Base-by-base conservation (phyloP, 2,113 vertebrate genomes). In the Chaetodon auriga region DNA sequence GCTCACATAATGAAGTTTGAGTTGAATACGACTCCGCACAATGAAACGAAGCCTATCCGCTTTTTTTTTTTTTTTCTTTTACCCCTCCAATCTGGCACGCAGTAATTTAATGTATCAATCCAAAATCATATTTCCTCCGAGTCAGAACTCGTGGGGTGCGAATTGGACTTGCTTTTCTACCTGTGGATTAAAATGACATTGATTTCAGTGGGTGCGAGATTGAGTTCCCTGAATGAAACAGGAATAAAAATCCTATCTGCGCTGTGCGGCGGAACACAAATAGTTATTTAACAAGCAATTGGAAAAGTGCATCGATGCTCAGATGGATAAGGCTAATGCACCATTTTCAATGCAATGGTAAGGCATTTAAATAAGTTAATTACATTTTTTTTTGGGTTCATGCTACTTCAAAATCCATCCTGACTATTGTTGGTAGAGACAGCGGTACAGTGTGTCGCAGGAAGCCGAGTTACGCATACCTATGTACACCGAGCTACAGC, bases 61-160 rank as follows among this genome's bases (percentile, higher is more conserved):
- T 43, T 71, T 73, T 81, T 80, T 64, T n/a, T n/a, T n/a, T n/a
- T n/a, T n/a, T n/a, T n/a, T n/a, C n/a, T n/a, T n/a, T 41, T 9
- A 58, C 23, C 65, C 61, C 43, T 82, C 35, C 55, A 81, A 80
- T 87, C 69, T 30, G 63, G 41, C 63, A 71, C 16, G 10, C 54
- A 68, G 71, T 91, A 88, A 91, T 91, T 92, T 68, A 84, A 87
- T 87, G 21, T 72, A 92, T 88, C 84, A 61, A 85, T 76, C 85
- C 76, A 58, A 76, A 87, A 90, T 88, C 86, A 84, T 60, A 89
- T 91, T 92, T 87, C 84, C 85, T 86, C 73, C 45, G 18, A 85
- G 62, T 54, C 68, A 75, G 64, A 82, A 90, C 82, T 90, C 65
- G 81, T 71, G 38, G 73, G 41, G 61, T 15, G 0, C 36, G 30